Conservation (phyloP, 2,113 vertebrate genomes). For the Tor tambroides region DNA sequence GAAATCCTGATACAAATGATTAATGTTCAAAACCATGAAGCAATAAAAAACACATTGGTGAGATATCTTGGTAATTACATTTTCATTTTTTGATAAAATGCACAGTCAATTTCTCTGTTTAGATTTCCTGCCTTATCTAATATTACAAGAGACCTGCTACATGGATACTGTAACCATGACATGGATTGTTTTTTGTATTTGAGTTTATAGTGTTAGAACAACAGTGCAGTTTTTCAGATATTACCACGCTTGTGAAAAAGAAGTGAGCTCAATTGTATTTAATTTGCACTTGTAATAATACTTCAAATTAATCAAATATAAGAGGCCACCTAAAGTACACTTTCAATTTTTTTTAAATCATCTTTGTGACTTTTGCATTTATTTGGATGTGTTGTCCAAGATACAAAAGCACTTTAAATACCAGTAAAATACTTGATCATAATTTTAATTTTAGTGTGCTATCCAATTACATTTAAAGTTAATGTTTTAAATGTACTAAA, state of each 20-base stretch:
- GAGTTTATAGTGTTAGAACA: not conserved
- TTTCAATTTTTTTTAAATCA: not conserved
- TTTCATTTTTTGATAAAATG: not conserved
- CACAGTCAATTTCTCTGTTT: not conserved
- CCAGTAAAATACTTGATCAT: not conserved
- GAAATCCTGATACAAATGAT: not conserved
- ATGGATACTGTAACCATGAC: slow-evolving; percentile 53
- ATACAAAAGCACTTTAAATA: too few relatives aligned
- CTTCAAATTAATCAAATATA: not conserved
- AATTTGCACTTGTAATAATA: not conserved
- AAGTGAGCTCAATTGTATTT: not conserved
- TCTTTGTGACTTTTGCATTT: not conserved
- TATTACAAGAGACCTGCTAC: not conserved
- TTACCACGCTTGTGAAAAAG: not conserved
- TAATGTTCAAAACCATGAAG: not conserved
- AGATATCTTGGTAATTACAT: not conserved
- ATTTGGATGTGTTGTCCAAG: not conserved
- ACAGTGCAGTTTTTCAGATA: not conserved
- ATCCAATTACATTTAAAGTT: not conserved
- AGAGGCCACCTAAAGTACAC: not conserved
- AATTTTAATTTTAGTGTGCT: not conserved
- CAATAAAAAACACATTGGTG: not conserved
- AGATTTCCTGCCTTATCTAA: not conserved
- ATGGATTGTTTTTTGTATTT: slow-evolving; percentile 34
- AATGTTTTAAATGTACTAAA: not conserved